Percentiles rank a stretch among this genome's conserved stretches.
phyloP scores from a whole-genome alignment of 2,888 invertebrate genomes.

The Rhopalosiphum nymphaeae region DNA sequence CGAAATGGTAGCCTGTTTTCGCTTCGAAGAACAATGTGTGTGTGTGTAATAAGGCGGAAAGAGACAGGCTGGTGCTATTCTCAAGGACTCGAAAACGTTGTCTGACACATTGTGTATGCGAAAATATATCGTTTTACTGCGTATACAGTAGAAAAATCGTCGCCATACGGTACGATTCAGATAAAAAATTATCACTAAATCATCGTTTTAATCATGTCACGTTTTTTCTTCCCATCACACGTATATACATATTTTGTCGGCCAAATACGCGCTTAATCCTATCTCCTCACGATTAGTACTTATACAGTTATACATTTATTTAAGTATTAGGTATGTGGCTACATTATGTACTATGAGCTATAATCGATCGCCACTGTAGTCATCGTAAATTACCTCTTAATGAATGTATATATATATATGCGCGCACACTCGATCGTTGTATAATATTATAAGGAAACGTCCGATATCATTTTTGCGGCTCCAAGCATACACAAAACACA shows the following conservation, averaged over 20 bases:
- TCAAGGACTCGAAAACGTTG: conserved; percentile 52
- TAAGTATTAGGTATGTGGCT: neutral
- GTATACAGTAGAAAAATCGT: conserved; percentile 17
- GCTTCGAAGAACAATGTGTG: conserved; percentile 34
- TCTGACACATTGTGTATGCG: conserved; percentile 39
- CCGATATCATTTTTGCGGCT: conserved; percentile 23
- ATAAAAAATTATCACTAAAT: conserved; percentile 13
- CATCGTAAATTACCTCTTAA: conserved; percentile 5
- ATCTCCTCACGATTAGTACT: neutral
- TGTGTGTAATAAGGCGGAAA: neutral
- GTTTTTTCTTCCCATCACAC: conserved; percentile 8
- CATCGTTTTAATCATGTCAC: conserved; percentile 36
- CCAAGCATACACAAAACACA: neutral
- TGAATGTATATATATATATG: neutral
- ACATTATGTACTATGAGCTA: neutral
- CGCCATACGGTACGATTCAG: neutral
- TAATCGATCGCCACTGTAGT: neutral
- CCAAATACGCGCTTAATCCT: neutral
- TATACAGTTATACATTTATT: neutral
- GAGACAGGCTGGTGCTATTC: neutral
- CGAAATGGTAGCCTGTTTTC: conserved; percentile 46
- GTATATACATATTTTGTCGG: neutral
- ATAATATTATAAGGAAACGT: neutral
- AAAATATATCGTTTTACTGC: conserved; percentile 42
- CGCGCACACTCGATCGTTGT: neutral